Conservation (phyloP, 1,140 invertebrate genomes). For the Sitophilus oryzae region DNA sequence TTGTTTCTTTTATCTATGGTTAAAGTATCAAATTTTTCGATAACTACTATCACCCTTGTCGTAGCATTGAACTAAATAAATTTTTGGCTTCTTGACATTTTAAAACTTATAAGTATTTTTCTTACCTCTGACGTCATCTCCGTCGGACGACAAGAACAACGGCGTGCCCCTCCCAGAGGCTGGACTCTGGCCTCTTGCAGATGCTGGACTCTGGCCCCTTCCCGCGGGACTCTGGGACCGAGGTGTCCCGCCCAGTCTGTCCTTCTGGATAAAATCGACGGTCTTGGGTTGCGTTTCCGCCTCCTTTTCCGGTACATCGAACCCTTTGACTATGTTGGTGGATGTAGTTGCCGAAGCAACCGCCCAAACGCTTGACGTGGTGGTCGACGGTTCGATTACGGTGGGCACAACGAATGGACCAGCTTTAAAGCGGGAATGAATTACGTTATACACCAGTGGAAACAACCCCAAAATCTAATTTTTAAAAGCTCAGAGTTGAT, state of each 20-base stretch:
- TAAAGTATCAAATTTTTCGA: too few species aligned
- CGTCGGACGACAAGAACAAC: slow-evolving; percentile 33
- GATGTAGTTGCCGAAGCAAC: slow-evolving; percentile 36
- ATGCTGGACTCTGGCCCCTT: slow-evolving; percentile 55
- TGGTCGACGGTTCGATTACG: slow-evolving; percentile 12
- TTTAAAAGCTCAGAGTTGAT: too few species aligned
- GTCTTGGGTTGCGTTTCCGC: neutral
- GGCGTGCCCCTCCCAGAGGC: slow-evolving; percentile 52
- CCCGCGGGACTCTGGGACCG: slow-evolving; percentile 59
- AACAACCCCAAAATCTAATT: too few species aligned
- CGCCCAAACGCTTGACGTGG: slow-evolving; percentile 32
- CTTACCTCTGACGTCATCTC: slow-evolving; percentile 38
- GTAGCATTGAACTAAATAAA: too few species aligned
- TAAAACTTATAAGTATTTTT: too few species aligned
- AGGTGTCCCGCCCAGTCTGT: slow-evolving; percentile 39
- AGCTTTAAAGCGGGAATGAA: too few species aligned
- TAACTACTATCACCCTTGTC: too few species aligned
- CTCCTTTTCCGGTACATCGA: slow-evolving; percentile 43
- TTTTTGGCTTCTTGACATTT: too few species aligned
- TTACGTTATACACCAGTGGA: too few species aligned
- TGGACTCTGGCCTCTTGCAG: slow-evolving; percentile 51
- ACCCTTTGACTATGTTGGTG: slow-evolving; percentile 45
- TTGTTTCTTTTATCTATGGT: too few species aligned
- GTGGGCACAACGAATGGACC: slow-evolving; percentile 9
- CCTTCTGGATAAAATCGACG: slow-evolving; percentile 19